Conservation (phyloP, 2,113 vertebrate genomes). For the Hippopotamus amphibius region DNA sequence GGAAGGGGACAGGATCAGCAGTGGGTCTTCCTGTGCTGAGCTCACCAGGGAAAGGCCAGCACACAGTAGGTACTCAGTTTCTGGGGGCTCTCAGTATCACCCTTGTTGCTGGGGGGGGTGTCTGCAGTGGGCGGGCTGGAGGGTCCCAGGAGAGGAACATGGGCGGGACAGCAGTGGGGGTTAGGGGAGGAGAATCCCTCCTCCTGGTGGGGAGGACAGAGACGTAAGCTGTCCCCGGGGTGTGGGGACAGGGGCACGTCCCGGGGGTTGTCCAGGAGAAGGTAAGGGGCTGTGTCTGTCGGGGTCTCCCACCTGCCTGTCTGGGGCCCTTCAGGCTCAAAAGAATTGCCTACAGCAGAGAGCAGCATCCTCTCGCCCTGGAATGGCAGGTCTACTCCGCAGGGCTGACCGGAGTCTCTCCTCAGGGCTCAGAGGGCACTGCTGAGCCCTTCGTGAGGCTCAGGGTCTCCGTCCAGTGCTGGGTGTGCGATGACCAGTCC, state of each 20-base stretch:
- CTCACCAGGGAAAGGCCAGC: neutral
- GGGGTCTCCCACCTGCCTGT: neutral
- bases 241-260: too few species aligned
- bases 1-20: neutral
- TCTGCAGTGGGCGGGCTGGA: neutral
- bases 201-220: neutral
- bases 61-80: accelerated
- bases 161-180: neutral
- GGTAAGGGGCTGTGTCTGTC: neutral
- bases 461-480: neutral
- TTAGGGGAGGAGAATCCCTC: neutral
- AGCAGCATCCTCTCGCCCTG: neutral
- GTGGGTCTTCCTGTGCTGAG: neutral
- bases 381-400: neutral
- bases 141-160: neutral
- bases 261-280: neutral
- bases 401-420: neutral
- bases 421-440: neutral
- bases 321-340: neutral
- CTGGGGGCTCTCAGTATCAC: accelerated
- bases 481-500: slow-evolving; percentile 60
- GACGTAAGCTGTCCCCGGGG: neutral
- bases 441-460: accelerated
- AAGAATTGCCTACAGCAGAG: neutral
- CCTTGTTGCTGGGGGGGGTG: too few species aligned